Conservation (phyloP, 1,140 invertebrate species). For the Babylonia areolata region DNA sequence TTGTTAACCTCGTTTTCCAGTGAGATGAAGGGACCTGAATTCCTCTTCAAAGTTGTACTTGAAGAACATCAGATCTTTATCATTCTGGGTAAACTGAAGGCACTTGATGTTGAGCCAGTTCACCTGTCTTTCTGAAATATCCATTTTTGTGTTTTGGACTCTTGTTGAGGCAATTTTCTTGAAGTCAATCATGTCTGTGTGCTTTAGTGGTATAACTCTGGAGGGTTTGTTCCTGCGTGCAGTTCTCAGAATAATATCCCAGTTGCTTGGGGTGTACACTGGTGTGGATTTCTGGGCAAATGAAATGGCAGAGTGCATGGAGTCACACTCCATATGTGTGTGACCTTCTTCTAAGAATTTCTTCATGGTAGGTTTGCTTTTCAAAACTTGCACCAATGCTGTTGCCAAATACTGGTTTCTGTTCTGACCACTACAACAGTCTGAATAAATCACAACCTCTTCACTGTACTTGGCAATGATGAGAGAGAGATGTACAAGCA, state of each 20-base stretch:
- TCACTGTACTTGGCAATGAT: no score
- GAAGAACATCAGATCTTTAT: background rate
- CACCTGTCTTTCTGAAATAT: background rate
- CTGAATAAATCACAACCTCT: no score
- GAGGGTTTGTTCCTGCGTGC: background rate
- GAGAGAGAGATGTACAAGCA: no score
- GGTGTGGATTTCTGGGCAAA: background rate
- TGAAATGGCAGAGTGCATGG: background rate
- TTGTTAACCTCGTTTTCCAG: background rate
- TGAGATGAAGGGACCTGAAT: background rate
- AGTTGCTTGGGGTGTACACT: background rate
- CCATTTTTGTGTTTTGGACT: background rate
- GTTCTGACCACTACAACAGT: no score
- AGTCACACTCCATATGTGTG: constrained; percentile 19
- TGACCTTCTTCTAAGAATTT: background rate
- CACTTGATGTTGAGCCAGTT: background rate
- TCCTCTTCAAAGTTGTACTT: background rate
- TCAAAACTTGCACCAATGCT: no score
- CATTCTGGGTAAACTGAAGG: background rate
- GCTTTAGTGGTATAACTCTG: background rate
- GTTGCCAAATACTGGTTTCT: no score
- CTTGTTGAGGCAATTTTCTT: background rate
- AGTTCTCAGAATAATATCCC: background rate
- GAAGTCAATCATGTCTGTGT: background rate
- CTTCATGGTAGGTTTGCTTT: background rate